Conservation (phyloP, 2,888 invertebrate genomes). For the Oligia strigilis region DNA sequence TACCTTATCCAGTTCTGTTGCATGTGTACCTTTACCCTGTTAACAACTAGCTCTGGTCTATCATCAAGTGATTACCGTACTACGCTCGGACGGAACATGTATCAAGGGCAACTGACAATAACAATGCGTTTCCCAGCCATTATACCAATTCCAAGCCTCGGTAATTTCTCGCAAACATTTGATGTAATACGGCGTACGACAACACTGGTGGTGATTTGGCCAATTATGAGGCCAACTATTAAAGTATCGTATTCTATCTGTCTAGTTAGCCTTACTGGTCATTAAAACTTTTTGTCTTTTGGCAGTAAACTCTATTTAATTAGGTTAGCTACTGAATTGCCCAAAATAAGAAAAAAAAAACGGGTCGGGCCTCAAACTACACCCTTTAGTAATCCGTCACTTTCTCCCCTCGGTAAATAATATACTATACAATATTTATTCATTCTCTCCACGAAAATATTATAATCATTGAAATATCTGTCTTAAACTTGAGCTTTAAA, state of each 20-base stretch:
- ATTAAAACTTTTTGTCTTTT: no score
- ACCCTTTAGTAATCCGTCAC: no score
- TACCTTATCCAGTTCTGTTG: not conserved
- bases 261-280: not conserved
- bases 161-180: slow-evolving; percentile 38
- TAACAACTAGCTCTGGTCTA: slow-evolving; percentile 11
- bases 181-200: slow-evolving; percentile 11
- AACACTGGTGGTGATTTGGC: not conserved
- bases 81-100: slow-evolving; percentile 20
- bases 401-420: no score
- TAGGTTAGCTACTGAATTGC: no score
- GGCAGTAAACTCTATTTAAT: no score
- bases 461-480: not conserved
- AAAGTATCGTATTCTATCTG: not conserved
- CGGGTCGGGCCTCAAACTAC: no score
- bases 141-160: slow-evolving; percentile 18
- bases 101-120: slow-evolving; percentile 42
- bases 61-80: slow-evolving; percentile 46
- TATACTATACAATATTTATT: not conserved
- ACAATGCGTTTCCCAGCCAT: slow-evolving; percentile 31
- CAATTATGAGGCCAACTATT: slow-evolving; percentile 21
- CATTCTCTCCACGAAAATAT: not conserved
- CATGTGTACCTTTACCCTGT: slow-evolving; percentile 7
- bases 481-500: not conserved
- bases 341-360: no score